These are phyloP conservation scores for Ephialtes manifestator DNA, from an alignment of 2,888 invertebrate species.

Conservation along the genomic window DNA sequence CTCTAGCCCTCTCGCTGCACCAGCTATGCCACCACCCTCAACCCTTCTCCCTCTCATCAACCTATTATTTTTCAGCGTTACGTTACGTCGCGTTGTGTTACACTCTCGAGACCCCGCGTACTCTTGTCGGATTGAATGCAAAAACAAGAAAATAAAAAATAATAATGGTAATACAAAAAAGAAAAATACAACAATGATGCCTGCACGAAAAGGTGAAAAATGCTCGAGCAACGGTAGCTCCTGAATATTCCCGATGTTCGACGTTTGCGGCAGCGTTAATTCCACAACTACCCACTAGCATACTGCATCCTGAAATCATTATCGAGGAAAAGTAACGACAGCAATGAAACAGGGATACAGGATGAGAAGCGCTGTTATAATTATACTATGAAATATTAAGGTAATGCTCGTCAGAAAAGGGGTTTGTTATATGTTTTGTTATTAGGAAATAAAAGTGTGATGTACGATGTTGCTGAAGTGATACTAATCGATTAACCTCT, in stretches of 20 bases:
- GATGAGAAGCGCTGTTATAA: constrained; percentile 25
- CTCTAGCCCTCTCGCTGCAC: constrained; percentile 60
- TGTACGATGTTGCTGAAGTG: no score
- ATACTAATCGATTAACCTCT: no score
- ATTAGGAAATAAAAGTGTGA: constrained; percentile 48
- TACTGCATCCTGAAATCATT: not conserved
- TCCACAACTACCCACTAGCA: constrained; percentile 8
- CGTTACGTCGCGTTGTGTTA: constrained; percentile 83
- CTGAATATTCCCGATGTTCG: constrained; percentile 15
- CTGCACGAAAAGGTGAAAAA: not conserved
- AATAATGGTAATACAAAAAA: not conserved
- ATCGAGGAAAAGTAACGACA: not conserved
- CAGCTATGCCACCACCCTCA: constrained; percentile 42
- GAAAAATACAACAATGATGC: no score
- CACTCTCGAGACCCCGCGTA: constrained; percentile 73
- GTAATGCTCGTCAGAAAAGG: no score
- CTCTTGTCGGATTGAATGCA: constrained; percentile 63
- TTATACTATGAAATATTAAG: constrained; percentile 23
- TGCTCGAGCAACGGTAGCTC: constrained; percentile 46
- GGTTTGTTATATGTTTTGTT: constrained; percentile 22
- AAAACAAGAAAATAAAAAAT: constrained; percentile 52
- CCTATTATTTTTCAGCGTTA: constrained; percentile 84
- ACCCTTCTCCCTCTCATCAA: constrained; percentile 76
- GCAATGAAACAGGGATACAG: constrained; percentile 10
- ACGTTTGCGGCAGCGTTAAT: constrained; percentile 49